Evolutionary conservation across 2,888 invertebrate genomes (phyloP), one percentile per base, ranked within the genome.

Genomic region (Xestia xanthographa): DNA sequence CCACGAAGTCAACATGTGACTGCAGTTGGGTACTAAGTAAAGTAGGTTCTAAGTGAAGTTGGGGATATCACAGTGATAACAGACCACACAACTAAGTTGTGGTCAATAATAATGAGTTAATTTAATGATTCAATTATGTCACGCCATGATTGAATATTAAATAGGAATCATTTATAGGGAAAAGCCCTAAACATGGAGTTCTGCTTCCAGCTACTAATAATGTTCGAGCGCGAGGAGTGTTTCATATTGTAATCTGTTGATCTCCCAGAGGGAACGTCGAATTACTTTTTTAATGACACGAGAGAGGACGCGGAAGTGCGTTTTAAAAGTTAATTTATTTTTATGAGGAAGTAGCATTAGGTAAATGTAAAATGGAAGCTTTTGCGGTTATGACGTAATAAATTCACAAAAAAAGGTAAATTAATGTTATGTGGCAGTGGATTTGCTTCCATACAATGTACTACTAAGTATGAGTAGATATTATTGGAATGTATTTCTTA

Each of bases 321-420:
- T 68, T 71, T 60, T 68, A 71, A 50, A 71, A 68, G 70, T 65
- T 71, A 80, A 82, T 82, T 75, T 56, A 68, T 75, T 75, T 82
- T 83, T 80, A 84, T 80, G 70, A 80, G 82, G 82, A 82, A 80
- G 65, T 63, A 58, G 60, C 65, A 66, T 68, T 68, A 48, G 56
- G 70, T 56, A 53, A 71, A 70, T 75, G 58, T 48, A 48, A 41
- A 66, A 78, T 58, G 53, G 68, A 68, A 69, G 43, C 22, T 60
- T 48, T 66, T 75, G 63, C 58, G 75, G 75, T 68, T 79, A 53
- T 56, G 29, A 75, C 14, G 22, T 60, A 63, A 65, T 74, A 22
- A 9, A 69, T 74, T 69, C 14, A 12, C 11, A 5, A 81, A 11
- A 77, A 66, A 79, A 65, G 22, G 45, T 45, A n/a, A 83, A 67